Base-by-base conservation (phyloP, 2,113 vertebrate genomes). In the Cisticola juncidis region DNA sequence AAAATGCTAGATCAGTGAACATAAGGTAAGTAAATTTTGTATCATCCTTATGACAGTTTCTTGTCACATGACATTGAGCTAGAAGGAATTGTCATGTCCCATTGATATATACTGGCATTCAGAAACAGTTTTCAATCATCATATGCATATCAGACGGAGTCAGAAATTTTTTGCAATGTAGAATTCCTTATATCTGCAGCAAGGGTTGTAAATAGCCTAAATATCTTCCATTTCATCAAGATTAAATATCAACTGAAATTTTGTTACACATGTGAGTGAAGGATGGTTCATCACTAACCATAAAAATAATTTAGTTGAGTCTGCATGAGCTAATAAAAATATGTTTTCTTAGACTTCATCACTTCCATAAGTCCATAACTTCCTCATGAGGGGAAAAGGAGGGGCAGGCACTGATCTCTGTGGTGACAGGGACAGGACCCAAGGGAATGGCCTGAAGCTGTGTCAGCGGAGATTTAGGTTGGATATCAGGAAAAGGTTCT, bases 281-380 rank as follows among this genome's bases (percentile, higher is more conserved):
- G 35, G 19, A 81, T 58, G 17, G 48, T 36, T 84, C 14, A 26
- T 54, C 74, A 48, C 23, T 68, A 53, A 22, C 44, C 44, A 7
- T 64, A 72, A 81, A 91, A 83, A 81, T 56, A 45, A 57, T 29
- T 57, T 69, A 35, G 19, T 33, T 81, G 56, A 81, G 47, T 71
- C 51, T 91, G 57, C 21, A 73, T 71, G 50, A 86, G 28, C 14
- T 61, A 88, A 86, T 56, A 76, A 86, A 93, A 86, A 47, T 44
- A 48, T 44, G 6, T 65, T 83, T 20, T 45, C 4, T 68, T 84
- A 61, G 18, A 38, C 14, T 53, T 45, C 28, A 69, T 69, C 33
- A 69, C 22, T n/a, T n/a, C n/a, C n/a, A n/a, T n/a, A n/a, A 51
- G 23, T 45, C 33, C 69, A 33, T 9, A 19, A 23, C 18, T 36